These are phyloP conservation scores for Pluvianellus socialis DNA, from an alignment of 2,113 vertebrate genomes.

Conservation along the genomic window DNA sequence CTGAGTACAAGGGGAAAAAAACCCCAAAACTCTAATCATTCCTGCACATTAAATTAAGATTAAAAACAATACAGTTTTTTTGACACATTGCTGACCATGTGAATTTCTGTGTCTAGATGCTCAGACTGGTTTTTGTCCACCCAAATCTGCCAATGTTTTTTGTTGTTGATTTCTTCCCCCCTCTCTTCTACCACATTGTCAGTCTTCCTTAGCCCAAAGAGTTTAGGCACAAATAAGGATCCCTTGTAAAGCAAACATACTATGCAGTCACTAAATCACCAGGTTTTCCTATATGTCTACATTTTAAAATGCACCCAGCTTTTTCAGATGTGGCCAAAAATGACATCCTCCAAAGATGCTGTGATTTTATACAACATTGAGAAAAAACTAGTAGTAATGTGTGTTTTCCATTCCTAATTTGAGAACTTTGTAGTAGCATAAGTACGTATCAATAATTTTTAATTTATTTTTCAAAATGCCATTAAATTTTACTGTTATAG, in stretches of 20 bases:
- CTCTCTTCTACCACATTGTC: background rate
- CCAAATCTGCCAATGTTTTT: background rate
- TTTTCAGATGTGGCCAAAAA: background rate
- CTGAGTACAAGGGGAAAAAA: background rate
- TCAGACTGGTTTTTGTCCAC: background rate
- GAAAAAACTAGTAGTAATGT: background rate
- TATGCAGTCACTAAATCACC: background rate
- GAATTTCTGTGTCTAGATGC: background rate
- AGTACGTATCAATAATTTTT: background rate
- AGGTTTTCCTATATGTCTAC: background rate
- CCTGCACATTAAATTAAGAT: background rate
- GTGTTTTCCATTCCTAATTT: background rate
- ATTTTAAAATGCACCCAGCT: background rate
- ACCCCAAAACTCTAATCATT: background rate
- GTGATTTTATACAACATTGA: background rate
- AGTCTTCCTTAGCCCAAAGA: background rate
- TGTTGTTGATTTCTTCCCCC: accelerated
- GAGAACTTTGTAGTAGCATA: background rate
- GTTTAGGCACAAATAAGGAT: background rate
- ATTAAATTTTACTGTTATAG: background rate
- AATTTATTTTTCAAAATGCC: background rate
- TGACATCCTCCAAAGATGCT: background rate
- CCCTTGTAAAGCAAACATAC: background rate
- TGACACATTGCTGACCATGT: background rate
- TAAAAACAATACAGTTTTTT: background rate